Evolutionary conservation across 1,140 invertebrate species (phyloP).

Genomic region (Proales similis): DNA sequence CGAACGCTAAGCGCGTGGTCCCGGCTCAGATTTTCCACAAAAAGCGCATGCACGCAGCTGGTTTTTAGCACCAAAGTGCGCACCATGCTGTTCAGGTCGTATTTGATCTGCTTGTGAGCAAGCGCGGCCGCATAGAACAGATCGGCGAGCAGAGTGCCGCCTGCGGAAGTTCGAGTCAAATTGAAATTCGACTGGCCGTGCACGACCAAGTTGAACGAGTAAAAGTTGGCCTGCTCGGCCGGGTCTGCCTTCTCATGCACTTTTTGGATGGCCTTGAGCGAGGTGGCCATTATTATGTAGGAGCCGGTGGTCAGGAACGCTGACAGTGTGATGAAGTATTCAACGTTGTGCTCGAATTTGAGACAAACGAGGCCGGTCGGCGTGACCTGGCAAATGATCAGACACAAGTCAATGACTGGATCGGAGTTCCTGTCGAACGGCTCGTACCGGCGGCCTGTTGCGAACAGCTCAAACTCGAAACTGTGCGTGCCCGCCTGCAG

Average conservation of each 20-base stretch:
- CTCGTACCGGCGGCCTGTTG: constrained; percentile 23
- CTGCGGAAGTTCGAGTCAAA: constrained; percentile 3
- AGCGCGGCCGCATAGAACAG: constrained; percentile 23
- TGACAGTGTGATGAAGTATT: constrained; percentile 30
- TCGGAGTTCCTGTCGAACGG: constrained; percentile 19
- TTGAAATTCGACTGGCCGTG: constrained; percentile 23
- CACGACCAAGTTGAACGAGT: constrained; percentile 14
- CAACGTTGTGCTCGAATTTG: constrained; percentile 23
- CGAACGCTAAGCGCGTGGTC: not conserved
- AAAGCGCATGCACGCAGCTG: constrained; percentile 10
- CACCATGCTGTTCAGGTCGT: constrained; percentile 3
- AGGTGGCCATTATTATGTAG: constrained; percentile 32
- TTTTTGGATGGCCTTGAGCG: constrained; percentile 21
- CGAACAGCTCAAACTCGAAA: constrained; percentile 27
- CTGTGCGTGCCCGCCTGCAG: not conserved
- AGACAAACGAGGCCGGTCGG: constrained; percentile 1
- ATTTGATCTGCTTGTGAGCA: constrained; percentile 2
- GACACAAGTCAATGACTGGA: constrained; percentile 14
- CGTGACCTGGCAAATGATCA: constrained; percentile 5
- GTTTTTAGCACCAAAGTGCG: constrained; percentile 8
- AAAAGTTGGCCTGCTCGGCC: constrained; percentile 23
- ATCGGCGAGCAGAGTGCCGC: constrained; percentile 3
- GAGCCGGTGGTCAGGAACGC: constrained; percentile 8
- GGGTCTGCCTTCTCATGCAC: constrained; percentile 6
- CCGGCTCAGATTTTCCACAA: constrained; percentile 30